Evolutionary conservation across 2,113 vertebrate species (phyloP).

Genomic region (Barnardius zonarius): DNA sequence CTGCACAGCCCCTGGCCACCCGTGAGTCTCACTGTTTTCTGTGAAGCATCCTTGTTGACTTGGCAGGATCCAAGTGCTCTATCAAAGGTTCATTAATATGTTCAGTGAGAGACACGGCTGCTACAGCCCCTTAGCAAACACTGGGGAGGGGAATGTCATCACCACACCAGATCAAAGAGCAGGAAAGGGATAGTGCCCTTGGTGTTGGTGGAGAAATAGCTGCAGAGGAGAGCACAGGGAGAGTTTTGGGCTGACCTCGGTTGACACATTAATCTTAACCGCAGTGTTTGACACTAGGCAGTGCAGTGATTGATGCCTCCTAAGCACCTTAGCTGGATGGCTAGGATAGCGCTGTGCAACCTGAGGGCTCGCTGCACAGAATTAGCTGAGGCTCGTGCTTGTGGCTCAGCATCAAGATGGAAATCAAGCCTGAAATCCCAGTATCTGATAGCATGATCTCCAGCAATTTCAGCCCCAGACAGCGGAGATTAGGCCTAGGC

Average conservation of each 20-base stretch:
- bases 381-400: neutral
- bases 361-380: neutral
- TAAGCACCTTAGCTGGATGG: neutral
- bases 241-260: neutral
- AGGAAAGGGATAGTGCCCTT: fast-evolving
- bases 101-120: neutral
- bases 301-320: neutral
- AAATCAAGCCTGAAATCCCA: neutral
- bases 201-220: fast-evolving
- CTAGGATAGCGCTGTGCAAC: neutral
- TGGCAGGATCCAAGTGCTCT: neutral
- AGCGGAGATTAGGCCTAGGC: fast-evolving
- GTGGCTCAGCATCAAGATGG: neutral
- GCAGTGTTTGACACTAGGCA: fast-evolving
- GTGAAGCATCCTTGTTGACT: neutral
- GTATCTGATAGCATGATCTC: neutral
- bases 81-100: neutral
- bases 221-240: neutral
- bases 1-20: neutral
- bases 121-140: neutral
- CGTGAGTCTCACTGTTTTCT: neutral
- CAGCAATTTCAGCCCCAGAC: neutral
- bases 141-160: neutral
- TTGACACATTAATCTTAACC: fast-evolving
- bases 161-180: neutral